A percentile compares a stretch with the other conserved stretches of the same genome.
Evolutionary conservation across 2,888 invertebrate genomes (phyloP).

Genomic region (Catocala fraxini): DNA sequence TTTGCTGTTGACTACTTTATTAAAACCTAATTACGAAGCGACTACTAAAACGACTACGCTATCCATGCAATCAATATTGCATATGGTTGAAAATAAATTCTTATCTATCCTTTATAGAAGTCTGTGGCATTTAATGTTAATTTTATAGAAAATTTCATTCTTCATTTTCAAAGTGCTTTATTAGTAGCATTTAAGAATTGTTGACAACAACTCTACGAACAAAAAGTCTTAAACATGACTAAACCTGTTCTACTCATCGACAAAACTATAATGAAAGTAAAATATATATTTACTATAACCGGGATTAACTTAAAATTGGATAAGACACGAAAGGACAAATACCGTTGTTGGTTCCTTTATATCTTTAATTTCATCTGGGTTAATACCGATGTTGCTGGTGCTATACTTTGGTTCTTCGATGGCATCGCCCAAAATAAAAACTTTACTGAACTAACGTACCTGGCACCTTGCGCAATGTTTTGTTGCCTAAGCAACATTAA

Average conservation of each 20-base stretch:
- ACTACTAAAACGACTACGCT: too few species aligned
- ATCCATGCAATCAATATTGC: too few species aligned
- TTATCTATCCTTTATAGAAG: too few species aligned
- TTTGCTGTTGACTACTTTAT: too few species aligned
- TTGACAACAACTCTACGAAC: too few species aligned
- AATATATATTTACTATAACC: slow-evolving; percentile 45
- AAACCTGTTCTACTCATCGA: slow-evolving; percentile 43
- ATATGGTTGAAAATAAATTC: too few species aligned
- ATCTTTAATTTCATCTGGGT: slow-evolving; percentile 60
- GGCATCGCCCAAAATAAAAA: slow-evolving; percentile 53
- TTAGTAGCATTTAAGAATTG: too few species aligned
- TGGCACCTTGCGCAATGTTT: slow-evolving; percentile 60
- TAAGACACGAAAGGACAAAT: slow-evolving; percentile 31
- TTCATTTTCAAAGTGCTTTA: background rate
- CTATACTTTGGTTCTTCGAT: slow-evolving; percentile 55
- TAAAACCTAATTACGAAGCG: too few species aligned
- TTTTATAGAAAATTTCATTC: background rate
- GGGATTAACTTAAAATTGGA: slow-evolving; percentile 57
- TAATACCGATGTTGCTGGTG: slow-evolving; percentile 56
- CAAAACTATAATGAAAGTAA: slow-evolving; percentile 53
- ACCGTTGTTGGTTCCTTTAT: slow-evolving; percentile 48
- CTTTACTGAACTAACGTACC: slow-evolving; percentile 25
- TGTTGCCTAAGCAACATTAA: slow-evolving; percentile 53
- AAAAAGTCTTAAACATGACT: background rate
- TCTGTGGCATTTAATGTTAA: too few species aligned